Base-by-base conservation (phyloP, 1,140 invertebrate species). In the Ephestia elutella region DNA sequence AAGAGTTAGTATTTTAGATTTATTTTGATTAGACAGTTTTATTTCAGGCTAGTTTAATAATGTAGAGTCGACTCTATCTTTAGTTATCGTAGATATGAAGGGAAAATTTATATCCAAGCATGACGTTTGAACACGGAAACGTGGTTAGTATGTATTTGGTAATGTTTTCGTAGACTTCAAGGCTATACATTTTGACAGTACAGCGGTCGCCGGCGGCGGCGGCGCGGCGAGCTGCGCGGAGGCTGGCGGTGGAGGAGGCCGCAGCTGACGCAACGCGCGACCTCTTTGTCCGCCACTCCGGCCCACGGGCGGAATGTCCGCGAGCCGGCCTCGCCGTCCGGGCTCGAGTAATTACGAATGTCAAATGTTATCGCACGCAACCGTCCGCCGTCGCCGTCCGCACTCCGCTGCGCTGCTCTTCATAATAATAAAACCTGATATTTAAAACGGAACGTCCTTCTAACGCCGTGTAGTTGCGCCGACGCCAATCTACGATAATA, bases 351-450 rank as follows among this genome's bases (percentile, higher is more conserved):
- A 87, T 87, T 86, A 85, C 82, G 80, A 87, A 87, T 87, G 82
- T 87, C 85, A 86, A 86, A 86, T 86, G 86, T 84, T 84, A 86
- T 87, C 81, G 82, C 82, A 85, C 82, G 85, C 85, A 86, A 86
- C 83, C 78, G 77, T 78, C 82, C 80, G 63, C 75, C 75, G 74
- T 59, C 70, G 64, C 66, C 74, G 78, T 84, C 86, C 83, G 81
- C 80, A 85, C 82, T 86, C 82, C 81, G 81, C 85, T 80, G 82
- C 82, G 75, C 83, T 78, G 80, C 82, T 86, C 83, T 85, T 88
- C 86, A 88, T 88, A 88, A 88, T 88, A 88, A 88, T 88, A 88
- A 88, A 88, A 88, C 86, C 86, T 88, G 86, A 88, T 88, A 88
- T 88, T 88, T 88, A 88, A 88, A 88, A 88, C 86, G 86, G 86